Evolutionary conservation across 2,888 invertebrate genomes (phyloP).

Genomic region (Ephialtes manifestator): DNA sequence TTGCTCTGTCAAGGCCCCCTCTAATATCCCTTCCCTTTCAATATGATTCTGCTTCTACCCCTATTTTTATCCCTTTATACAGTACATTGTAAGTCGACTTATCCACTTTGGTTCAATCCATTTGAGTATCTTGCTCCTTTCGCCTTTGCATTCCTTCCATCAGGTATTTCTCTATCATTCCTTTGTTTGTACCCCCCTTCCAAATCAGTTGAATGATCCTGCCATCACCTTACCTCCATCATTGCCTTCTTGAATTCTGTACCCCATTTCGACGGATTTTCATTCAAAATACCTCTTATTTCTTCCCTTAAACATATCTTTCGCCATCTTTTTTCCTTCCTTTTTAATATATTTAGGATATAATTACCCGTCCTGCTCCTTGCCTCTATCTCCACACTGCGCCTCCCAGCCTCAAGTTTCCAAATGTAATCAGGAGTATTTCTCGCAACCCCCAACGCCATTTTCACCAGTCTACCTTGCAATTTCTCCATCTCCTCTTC

Average conservation of each 20-base stretch:
- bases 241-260: neutral
- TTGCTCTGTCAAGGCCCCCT: conserved; percentile 21
- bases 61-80: neutral
- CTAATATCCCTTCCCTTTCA: neutral
- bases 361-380: conserved; percentile 31
- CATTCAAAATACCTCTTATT: neutral
- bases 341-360: neutral
- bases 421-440: neutral
- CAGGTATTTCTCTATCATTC: neutral
- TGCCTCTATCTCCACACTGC: neutral
- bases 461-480: neutral
- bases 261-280: neutral
- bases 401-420: neutral
- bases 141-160: neutral
- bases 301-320: neutral
- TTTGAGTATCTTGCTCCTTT: neutral
- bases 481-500: neutral
- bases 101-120: neutral
- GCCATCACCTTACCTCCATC: neutral
- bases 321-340: no score
- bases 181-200: neutral
- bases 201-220: neutral
- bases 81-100: neutral
- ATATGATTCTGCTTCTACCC: neutral
- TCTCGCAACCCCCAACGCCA: neutral